Evolutionary conservation across 2,797 vertebrate species (phyloP).

Genomic region (Echeneis naucrates): DNA sequence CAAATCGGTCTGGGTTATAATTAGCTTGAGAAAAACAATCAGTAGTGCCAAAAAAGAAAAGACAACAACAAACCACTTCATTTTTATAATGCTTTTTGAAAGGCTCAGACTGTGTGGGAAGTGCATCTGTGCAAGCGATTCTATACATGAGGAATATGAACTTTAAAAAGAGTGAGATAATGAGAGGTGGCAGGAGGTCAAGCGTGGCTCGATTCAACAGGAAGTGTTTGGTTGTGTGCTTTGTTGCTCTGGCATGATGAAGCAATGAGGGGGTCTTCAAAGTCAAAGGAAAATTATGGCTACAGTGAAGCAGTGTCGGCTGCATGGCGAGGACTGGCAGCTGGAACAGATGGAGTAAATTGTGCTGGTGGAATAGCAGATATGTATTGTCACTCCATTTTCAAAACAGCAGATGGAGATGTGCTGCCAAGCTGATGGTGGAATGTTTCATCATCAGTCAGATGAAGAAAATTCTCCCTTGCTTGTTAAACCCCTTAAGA

Average conservation of each 20-base stretch:
- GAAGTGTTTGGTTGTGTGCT: slow-evolving; percentile 46
- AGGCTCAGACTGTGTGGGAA: slow-evolving; percentile 6
- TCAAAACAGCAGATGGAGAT: slow-evolving; percentile 82
- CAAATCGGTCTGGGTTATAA: background rate
- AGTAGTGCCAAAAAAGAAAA: slow-evolving; percentile 7
- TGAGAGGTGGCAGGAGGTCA: slow-evolving; percentile 24
- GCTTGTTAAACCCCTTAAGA: slow-evolving; percentile 10
- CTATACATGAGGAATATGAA: slow-evolving; percentile 5
- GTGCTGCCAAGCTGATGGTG: slow-evolving; percentile 52
- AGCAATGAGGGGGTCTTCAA: slow-evolving; percentile 41
- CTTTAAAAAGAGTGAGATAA: background rate
- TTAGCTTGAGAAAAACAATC: slow-evolving; percentile 12
- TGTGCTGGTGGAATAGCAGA: slow-evolving; percentile 66
- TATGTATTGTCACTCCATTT: slow-evolving; percentile 62
- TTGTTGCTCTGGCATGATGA: slow-evolving; percentile 47
- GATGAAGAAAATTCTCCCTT: slow-evolving; percentile 42
- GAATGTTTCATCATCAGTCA: slow-evolving; percentile 23
- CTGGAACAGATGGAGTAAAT: slow-evolving; percentile 77
- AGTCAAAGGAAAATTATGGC: slow-evolving; percentile 74
- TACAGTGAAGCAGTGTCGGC: slow-evolving; percentile 49
- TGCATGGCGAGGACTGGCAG: slow-evolving; percentile 44
- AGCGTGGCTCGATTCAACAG: slow-evolving; percentile 30
- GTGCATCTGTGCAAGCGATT: slow-evolving; percentile 1
- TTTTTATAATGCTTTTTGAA: background rate
- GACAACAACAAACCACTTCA: too few species aligned